A percentile compares a stretch with the other conserved stretches of the same genome.
Conservation (phyloP, 2,113 vertebrate genomes). For the Oxygymnocypris stewartii region DNA sequence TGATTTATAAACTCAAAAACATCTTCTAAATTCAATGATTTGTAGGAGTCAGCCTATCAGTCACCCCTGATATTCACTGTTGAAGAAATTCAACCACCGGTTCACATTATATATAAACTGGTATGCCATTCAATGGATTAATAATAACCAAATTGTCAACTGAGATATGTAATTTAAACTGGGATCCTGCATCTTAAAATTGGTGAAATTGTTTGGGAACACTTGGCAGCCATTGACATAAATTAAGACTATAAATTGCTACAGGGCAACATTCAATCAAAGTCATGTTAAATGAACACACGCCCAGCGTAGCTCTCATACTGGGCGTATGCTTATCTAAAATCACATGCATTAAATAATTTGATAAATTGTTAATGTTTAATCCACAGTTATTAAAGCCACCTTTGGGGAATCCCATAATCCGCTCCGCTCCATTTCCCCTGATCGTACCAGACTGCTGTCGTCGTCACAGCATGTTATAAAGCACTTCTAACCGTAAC, state of each 20-base stretch:
- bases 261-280: background rate
- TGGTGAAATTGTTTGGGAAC: background rate
- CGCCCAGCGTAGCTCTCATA: background rate
- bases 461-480: background rate
- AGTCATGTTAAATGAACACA: background rate
- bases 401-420: background rate
- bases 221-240: background rate
- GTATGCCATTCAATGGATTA: background rate
- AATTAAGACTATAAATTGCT: background rate
- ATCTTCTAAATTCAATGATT: background rate
- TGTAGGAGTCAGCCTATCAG: no score
- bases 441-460: background rate
- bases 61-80: background rate
- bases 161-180: background rate
- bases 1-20: background rate
- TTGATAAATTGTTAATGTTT: background rate
- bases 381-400: background rate
- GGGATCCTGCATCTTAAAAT: no score
- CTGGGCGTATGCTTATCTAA: background rate
- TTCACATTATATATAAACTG: background rate
- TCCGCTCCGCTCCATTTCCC: slow-evolving; percentile 5
- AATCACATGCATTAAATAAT: background rate
- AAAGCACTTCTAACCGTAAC: background rate
- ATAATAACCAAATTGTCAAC: background rate
- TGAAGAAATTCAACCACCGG: background rate